Evolutionary conservation across 2,113 vertebrate genomes (phyloP).

Genomic region (Bujurquina vittata): DNA sequence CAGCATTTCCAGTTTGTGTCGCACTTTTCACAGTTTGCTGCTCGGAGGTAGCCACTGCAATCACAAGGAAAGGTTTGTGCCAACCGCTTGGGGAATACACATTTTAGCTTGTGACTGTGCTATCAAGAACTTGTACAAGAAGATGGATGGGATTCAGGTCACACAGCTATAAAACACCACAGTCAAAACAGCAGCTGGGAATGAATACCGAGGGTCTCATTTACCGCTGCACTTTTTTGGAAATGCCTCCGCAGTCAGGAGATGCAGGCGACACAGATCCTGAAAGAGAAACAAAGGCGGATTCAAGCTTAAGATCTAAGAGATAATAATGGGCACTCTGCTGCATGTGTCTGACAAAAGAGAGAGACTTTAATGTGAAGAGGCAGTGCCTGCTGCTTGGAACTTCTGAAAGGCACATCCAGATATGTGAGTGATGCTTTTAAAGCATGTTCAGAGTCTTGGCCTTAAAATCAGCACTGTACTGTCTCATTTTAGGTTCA

Average conservation of each 20-base stretch:
- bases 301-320: background rate
- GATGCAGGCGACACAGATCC: conserved; percentile 23
- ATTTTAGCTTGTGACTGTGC: no score
- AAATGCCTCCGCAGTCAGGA: background rate
- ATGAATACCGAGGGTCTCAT: background rate
- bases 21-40: no score
- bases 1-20: no score
- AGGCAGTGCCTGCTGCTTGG: background rate
- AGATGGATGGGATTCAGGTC: background rate
- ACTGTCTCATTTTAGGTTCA: background rate
- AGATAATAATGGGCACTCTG: background rate
- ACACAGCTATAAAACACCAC: background rate
- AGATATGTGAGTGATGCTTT: background rate
- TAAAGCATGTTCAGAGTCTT: background rate
- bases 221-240: conserved; percentile 7
- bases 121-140: no score
- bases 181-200: background rate
- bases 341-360: rapidly evolving
- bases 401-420: background rate
- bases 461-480: background rate
- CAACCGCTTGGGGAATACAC: no score
- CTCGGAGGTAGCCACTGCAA: no score
- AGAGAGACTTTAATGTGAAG: background rate
- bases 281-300: conserved; percentile 7
- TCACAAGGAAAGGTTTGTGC: no score